phyloP scores from a whole-genome alignment of 2,888 invertebrate species.

The Formica aserva region DNA sequence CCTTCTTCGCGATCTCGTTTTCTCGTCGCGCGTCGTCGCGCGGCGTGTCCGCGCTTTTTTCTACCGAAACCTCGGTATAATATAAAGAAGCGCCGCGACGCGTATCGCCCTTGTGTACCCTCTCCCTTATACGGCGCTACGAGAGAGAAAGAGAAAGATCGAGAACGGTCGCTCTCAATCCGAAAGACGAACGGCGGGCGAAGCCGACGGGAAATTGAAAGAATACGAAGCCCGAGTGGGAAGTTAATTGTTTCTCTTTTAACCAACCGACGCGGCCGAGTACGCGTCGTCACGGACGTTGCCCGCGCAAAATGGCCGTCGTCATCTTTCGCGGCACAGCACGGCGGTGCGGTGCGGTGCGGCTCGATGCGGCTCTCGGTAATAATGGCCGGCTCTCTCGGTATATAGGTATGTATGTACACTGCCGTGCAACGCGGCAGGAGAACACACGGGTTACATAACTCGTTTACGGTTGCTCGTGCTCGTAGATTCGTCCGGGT shows the following conservation, averaged over 20 bases:
- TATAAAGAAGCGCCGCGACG: constrained; percentile 38
- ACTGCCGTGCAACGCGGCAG: constrained; percentile 33
- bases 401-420: constrained; percentile 35
- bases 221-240: constrained; percentile 53
- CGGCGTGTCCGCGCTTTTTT: constrained; percentile 46
- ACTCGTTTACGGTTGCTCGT: constrained; percentile 62
- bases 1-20: constrained; percentile 8
- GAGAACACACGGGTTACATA: constrained; percentile 64
- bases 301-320: constrained; percentile 66
- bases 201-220: constrained; percentile 48
- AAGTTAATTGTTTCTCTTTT: constrained; percentile 62
- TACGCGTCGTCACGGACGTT: constrained; percentile 64
- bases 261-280: constrained; percentile 56
- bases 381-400: constrained; percentile 63
- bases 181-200: constrained; percentile 38
- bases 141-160: background rate
- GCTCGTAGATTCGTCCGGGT: constrained; percentile 43
- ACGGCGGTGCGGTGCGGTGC: constrained; percentile 5
- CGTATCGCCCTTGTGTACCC: constrained; percentile 40
- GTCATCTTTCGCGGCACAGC: constrained; percentile 56
- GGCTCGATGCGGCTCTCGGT: constrained; percentile 29
- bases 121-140: constrained; percentile 20
- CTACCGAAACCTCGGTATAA: background rate
- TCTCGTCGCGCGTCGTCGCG: constrained; percentile 34
- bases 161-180: background rate